These are phyloP conservation scores for Tiliacea aurago DNA, from an alignment of 2,888 invertebrate species.

Conservation along the genomic window DNA sequence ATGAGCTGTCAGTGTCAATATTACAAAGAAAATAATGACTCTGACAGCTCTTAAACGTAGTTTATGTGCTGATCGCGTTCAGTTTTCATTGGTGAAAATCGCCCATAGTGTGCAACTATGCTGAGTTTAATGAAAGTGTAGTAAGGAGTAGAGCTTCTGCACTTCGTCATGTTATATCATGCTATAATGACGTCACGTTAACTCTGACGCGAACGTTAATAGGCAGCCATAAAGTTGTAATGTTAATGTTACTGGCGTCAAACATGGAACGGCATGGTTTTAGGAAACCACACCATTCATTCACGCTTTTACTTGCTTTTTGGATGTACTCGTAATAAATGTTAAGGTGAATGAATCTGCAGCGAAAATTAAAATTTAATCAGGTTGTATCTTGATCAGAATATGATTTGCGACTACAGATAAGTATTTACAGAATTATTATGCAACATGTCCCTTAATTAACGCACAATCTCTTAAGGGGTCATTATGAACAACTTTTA, in stretches of 20 bases:
- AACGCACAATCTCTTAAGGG: no score
- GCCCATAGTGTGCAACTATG: neutral
- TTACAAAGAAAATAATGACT: no score
- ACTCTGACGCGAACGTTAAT: conserved; percentile 49
- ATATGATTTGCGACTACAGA: no score
- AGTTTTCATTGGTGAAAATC: no score
- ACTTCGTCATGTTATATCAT: neutral
- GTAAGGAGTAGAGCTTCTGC: conserved; percentile 27
- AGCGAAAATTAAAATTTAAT: no score
- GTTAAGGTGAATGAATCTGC: neutral
- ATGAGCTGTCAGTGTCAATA: no score
- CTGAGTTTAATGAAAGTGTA: neutral
- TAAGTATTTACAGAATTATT: no score
- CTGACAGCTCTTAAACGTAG: no score
- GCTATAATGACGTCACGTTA: conserved; percentile 46
- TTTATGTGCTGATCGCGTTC: no score
- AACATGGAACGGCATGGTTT: conserved; percentile 57
- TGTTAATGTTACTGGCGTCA: conserved; percentile 61
- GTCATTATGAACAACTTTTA: no score
- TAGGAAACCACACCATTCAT: conserved; percentile 41
- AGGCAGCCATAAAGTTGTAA: conserved; percentile 60
- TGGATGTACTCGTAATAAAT: conserved; percentile 16
- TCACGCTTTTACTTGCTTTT: conserved; percentile 42
- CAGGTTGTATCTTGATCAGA: no score
- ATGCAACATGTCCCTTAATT: no score